These are phyloP conservation scores for Miniopterus natalensis DNA, from an alignment of 2,113 vertebrate genomes.

Conservation along the genomic window DNA sequence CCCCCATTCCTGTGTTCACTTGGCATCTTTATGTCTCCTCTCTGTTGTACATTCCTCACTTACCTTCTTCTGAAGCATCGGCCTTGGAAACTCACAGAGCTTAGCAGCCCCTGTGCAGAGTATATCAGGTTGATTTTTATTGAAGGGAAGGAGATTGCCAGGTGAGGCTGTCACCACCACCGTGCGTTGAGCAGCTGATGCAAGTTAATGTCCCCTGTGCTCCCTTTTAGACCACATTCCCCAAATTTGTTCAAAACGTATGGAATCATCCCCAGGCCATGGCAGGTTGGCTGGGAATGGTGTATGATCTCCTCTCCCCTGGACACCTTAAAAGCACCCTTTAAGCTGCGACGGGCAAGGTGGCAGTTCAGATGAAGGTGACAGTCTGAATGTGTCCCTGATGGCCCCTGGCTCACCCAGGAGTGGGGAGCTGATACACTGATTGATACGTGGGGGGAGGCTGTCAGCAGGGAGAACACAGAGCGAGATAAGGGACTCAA, in stretches of 20 bases:
- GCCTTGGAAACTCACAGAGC: not conserved
- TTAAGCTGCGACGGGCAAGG: conserved; percentile 75
- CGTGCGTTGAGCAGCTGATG: not conserved
- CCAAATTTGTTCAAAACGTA: conserved; percentile 54
- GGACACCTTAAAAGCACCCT: conserved; percentile 69
- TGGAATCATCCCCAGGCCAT: not conserved
- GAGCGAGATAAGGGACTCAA: conserved; percentile 86
- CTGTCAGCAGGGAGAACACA: conserved; percentile 80
- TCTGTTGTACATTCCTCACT: not conserved
- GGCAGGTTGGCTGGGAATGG: not conserved
- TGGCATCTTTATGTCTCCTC: not conserved
- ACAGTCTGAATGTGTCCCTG: conserved; percentile 81
- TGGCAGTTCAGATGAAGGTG: conserved; percentile 83
- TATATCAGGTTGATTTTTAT: not conserved
- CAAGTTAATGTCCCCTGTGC: not conserved
- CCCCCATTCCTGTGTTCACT: not conserved
- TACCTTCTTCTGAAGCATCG: not conserved
- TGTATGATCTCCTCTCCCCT: not conserved
- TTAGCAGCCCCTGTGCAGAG: not conserved
- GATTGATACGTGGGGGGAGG: conserved; percentile 84
- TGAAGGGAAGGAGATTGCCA: not conserved
- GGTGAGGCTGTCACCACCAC: not conserved
- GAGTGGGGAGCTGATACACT: conserved; percentile 79
- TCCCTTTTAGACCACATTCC: not conserved
- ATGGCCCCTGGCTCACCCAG: conserved; percentile 79